These are phyloP conservation scores for Zenarchopterus dispar DNA, from an alignment of 2,797 vertebrate genomes.

Conservation along the genomic window DNA sequence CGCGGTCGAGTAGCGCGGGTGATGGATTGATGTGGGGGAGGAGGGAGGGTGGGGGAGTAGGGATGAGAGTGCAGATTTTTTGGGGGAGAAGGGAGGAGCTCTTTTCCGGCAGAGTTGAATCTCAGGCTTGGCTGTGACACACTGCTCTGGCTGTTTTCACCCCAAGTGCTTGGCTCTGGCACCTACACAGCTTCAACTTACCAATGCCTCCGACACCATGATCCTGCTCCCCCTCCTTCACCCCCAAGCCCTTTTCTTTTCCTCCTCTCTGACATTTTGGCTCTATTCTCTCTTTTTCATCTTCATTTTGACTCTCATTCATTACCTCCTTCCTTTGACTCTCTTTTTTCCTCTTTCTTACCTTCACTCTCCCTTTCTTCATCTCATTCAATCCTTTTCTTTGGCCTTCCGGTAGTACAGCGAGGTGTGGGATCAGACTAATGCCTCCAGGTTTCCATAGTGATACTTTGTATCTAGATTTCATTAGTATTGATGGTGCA, in stretches of 20 bases:
- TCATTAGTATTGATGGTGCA: slow-evolving; percentile 80
- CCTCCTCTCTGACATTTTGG: slow-evolving; percentile 42
- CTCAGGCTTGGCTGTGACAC: slow-evolving; percentile 73
- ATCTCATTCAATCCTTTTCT: slow-evolving; percentile 24
- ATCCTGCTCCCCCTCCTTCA: slow-evolving; percentile 2
- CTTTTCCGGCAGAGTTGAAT: slow-evolving; percentile 63
- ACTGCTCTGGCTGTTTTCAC: slow-evolving; percentile 77
- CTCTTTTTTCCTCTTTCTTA: slow-evolving; percentile 25
- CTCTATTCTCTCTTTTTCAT: slow-evolving; percentile 37
- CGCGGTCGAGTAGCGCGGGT: slow-evolving; percentile 38
- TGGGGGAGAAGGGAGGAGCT: slow-evolving; percentile 37
- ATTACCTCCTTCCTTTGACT: slow-evolving; percentile 45
- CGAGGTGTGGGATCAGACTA: slow-evolving; percentile 44
- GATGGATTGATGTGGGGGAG: slow-evolving; percentile 38
- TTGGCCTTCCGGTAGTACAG: slow-evolving; percentile 64
- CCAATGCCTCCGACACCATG: slow-evolving; percentile 33
- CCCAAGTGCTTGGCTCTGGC: slow-evolving; percentile 61
- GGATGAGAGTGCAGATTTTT: slow-evolving; percentile 77
- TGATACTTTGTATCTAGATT: slow-evolving; percentile 77
- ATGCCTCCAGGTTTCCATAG: slow-evolving; percentile 72
- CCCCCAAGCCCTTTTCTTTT: slow-evolving; percentile 21
- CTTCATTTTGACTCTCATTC: slow-evolving; percentile 62
- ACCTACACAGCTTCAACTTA: slow-evolving; percentile 44
- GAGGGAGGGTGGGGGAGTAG: slow-evolving; percentile 41
- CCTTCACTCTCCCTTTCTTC: slow-evolving; percentile 44